Evolutionary conservation across 2,797 vertebrate genomes (phyloP), one percentile per base, ranked within the genome.

Genomic region (Oophaga sylvatica): DNA sequence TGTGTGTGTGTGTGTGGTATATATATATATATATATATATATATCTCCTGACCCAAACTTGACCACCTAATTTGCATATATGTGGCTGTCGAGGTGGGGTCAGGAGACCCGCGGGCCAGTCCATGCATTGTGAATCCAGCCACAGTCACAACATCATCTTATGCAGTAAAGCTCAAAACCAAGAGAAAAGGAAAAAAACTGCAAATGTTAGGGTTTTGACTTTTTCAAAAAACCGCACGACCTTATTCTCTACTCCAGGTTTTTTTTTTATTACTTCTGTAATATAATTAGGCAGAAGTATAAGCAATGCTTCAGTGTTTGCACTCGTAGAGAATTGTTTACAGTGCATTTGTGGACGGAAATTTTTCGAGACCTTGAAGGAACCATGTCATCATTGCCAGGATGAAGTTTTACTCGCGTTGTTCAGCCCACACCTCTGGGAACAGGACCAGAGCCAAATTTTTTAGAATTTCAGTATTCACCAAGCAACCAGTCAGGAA

Each of bases 351-450:
- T 73, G 70, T 68, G 70, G 70, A 73, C n/a, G 71, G 20, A 77
- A 20, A 16, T 22, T 53, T 53, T 26, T 53, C 75, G 53, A 56
- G 75, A 26, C 48, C 75, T 77, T 56, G 75, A 56, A 77, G 48
- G 75, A 77, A 77, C 22, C 45, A 15, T 16, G 75, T 77, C 26
- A 77, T 53, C 75, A 53, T 77, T 77, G 75, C 75, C 75, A 77
- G 75, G 75, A 77, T 77, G 48, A 16, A 56, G 15, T 56, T 56
- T 77, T 77, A 22, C 45, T 77, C 26, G 75, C 13, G 20, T n/a
- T 48, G 45, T 77, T 56, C 75, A 53, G 75, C 75, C 75, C 75
- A 77, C 75, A 77, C 75, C 75, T 77, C 75, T 13, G 75, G 75
- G 75, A 77, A 56, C 75, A 77, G 26, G 75, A 56, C 48, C 56